Evolutionary conservation across 2,797 vertebrate genomes (phyloP).

Genomic region (Sus cebifrons): DNA sequence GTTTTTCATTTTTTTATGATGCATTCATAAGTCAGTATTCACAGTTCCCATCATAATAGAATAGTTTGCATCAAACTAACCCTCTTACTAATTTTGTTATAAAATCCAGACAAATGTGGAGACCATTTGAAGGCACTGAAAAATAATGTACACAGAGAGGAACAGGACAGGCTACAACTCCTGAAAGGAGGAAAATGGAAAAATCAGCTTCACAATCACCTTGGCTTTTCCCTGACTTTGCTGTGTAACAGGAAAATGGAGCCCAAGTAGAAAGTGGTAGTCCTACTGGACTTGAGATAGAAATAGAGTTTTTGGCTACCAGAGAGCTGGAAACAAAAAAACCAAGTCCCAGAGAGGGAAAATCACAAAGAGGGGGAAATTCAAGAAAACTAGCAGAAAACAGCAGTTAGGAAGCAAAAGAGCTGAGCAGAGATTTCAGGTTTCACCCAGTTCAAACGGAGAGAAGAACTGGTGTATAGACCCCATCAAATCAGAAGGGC

Average conservation of each 20-base stretch:
- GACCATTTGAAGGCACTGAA: background rate
- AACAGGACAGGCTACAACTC: background rate
- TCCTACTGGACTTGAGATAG: background rate
- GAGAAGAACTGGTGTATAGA: background rate
- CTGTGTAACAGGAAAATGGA: background rate
- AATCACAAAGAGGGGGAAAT: background rate
- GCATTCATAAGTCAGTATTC: conserved; percentile 5
- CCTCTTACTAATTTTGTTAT: background rate
- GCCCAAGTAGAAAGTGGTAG: background rate
- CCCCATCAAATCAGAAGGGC: background rate
- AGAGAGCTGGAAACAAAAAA: background rate
- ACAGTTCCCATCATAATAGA: background rate
- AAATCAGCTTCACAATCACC: background rate
- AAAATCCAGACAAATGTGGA: conserved; percentile 27
- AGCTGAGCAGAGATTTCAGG: background rate
- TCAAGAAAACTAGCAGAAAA: conserved; percentile 40
- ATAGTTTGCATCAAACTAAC: conserved; percentile 20
- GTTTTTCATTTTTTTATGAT: background rate
- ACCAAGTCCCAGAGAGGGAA: background rate
- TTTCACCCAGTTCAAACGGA: background rate
- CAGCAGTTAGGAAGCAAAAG: background rate
- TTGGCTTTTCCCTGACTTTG: background rate
- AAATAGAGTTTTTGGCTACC: background rate
- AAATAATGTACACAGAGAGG: background rate
- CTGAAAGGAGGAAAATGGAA: background rate